Conservation (phyloP, 2,888 invertebrate genomes). For the Amphimallon solstitiale region DNA sequence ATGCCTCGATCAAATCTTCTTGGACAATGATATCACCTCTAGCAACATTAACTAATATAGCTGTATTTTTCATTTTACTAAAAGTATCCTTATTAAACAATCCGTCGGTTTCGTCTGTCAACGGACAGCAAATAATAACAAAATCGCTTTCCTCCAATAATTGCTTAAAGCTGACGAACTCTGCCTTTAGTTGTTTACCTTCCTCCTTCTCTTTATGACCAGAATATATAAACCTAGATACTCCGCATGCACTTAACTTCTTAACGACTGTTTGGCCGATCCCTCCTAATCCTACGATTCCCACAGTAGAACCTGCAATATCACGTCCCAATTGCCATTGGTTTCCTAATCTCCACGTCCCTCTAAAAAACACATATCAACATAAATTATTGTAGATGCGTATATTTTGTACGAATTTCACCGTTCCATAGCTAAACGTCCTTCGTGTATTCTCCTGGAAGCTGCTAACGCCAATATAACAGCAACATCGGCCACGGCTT, state of each 20-base stretch:
- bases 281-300: slow-evolving; percentile 84
- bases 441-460: slow-evolving; percentile 81
- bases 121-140: slow-evolving; percentile 75
- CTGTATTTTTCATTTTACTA: slow-evolving; percentile 79
- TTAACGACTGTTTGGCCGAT: slow-evolving; percentile 81
- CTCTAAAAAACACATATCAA: slow-evolving; percentile 37
- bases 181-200: slow-evolving; percentile 69
- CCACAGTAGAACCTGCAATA: slow-evolving; percentile 80
- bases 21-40: slow-evolving; percentile 84
- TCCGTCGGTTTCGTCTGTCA: slow-evolving; percentile 74
- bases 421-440: slow-evolving; percentile 72
- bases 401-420: slow-evolving; percentile 51
- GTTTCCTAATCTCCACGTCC: slow-evolving; percentile 64
- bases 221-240: slow-evolving; percentile 78
- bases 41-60: slow-evolving; percentile 81
- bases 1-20: slow-evolving; percentile 80
- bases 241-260: slow-evolving; percentile 78
- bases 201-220: slow-evolving; percentile 75
- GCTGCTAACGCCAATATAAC: slow-evolving; percentile 81
- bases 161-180: slow-evolving; percentile 70
- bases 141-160: slow-evolving; percentile 79
- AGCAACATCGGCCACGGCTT: slow-evolving; percentile 85
- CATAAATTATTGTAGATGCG: background rate
- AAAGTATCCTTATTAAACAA: slow-evolving; percentile 77
- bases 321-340: slow-evolving; percentile 85